A percentile compares a stretch with the other conserved stretches of the same genome.
Evolutionary conservation across 2,888 invertebrate genomes (phyloP).

Genomic region (Lasioglossum lativentre): DNA sequence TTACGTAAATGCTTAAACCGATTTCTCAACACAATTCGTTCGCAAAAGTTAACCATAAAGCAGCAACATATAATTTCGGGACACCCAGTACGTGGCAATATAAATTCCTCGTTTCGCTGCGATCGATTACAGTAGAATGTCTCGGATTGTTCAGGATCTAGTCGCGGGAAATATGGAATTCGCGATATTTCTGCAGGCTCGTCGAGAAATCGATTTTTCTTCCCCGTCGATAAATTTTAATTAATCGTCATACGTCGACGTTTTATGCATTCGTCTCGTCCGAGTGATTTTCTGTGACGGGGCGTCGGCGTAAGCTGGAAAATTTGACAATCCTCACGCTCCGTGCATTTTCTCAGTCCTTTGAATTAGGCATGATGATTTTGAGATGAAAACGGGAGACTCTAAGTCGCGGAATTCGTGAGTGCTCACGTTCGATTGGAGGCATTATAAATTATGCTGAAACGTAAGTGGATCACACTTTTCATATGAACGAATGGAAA

Average conservation of each 20-base stretch:
- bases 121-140: constrained; percentile 15
- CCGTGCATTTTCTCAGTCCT: constrained; percentile 12
- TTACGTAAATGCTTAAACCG: background rate
- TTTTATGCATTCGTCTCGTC: constrained; percentile 28
- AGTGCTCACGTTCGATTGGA: constrained; percentile 42
- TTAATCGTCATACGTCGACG: constrained; percentile 24
- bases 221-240: background rate
- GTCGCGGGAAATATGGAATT: constrained; percentile 20
- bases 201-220: background rate
- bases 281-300: constrained; percentile 18
- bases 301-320: constrained; percentile 34
- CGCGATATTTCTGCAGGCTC: background rate
- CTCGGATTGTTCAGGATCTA: constrained; percentile 10
- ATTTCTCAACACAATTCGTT: background rate
- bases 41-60: background rate
- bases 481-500: background rate
- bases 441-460: constrained; percentile 23
- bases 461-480: constrained; percentile 1
- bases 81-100: constrained; percentile 21
- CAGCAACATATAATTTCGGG: background rate
- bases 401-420: constrained; percentile 38
- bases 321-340: constrained; percentile 48
- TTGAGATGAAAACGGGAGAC: constrained; percentile 20
- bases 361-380: constrained; percentile 17
- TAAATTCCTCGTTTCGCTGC: constrained; percentile 35